phyloP scores from a whole-genome alignment of 2,797 vertebrate genomes.

The Rhadinocentrus ornatus region DNA sequence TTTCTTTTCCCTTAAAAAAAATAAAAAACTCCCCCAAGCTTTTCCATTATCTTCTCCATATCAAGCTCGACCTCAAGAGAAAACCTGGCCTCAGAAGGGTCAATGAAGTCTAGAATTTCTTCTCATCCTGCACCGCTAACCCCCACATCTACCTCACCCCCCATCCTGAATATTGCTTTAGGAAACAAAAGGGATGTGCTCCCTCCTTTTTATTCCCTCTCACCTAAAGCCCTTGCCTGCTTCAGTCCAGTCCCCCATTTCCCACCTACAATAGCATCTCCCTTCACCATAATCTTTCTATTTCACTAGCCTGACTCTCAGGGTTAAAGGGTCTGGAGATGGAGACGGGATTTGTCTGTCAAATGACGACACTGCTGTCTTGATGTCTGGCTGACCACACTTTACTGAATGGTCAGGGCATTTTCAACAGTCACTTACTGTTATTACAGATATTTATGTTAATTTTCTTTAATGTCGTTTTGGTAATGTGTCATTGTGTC shows the following conservation, averaged over 20 bases:
- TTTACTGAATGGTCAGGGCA: conserved; percentile 32
- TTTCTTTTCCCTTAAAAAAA: conserved; percentile 80
- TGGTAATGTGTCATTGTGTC: neutral
- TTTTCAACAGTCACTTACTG: conserved; percentile 24
- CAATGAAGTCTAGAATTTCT: conserved; percentile 87
- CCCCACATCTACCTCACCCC: conserved; percentile 64
- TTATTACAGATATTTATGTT: conserved; percentile 12
- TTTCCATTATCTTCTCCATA: conserved; percentile 91
- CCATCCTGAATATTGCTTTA: conserved; percentile 75
- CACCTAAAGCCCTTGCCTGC: conserved; percentile 60
- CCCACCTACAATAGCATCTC: conserved; percentile 77
- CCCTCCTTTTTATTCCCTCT: conserved; percentile 55
- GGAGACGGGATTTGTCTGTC: conserved; percentile 77
- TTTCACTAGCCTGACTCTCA: conserved; percentile 84
- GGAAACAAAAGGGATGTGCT: conserved; percentile 54
- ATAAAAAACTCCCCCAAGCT: conserved; percentile 88
- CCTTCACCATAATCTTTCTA: conserved; percentile 83
- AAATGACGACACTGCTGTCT: conserved; percentile 73
- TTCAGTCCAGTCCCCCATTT: conserved; percentile 72
- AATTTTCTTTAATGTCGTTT: neutral
- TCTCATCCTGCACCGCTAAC: conserved; percentile 72
- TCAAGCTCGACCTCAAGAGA: conserved; percentile 84
- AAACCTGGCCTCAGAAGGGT: conserved; percentile 88
- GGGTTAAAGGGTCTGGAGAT: conserved; percentile 78
- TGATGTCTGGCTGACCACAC: conserved; percentile 69